These are phyloP conservation scores for Aotus griseimembra DNA, from an alignment of 2,797 vertebrate species.

Conservation along the genomic window DNA sequence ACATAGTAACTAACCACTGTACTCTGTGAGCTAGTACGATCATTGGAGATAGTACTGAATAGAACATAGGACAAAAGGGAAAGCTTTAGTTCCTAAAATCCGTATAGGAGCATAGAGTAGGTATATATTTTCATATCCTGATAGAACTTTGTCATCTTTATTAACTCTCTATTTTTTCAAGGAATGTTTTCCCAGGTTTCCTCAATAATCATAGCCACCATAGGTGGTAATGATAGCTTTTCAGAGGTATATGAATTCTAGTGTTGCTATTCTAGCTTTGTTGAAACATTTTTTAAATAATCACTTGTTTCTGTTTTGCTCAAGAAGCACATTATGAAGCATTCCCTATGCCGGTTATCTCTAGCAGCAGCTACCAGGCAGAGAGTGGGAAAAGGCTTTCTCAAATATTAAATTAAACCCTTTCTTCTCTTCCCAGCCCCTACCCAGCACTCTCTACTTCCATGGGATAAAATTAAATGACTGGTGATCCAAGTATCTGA, in stretches of 20 bases:
- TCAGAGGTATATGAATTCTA: background rate
- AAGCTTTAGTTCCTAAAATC: background rate
- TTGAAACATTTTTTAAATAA: background rate
- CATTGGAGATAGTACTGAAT: background rate
- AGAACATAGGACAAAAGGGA: background rate
- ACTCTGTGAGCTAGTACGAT: background rate
- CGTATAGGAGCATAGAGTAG: background rate
- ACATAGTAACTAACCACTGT: background rate
- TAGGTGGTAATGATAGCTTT: background rate
- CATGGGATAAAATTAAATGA: background rate
- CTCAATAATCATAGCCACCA: background rate
- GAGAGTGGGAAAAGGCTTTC: background rate
- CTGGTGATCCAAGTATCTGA: background rate
- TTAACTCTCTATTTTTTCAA: background rate
- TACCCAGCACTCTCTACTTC: background rate
- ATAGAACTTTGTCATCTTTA: background rate
- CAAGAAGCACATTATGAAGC: background rate
- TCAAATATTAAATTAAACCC: background rate
- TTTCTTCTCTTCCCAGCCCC: background rate
- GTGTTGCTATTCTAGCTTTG: background rate
- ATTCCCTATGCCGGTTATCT: background rate
- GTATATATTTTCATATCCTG: background rate
- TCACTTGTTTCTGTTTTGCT: background rate
- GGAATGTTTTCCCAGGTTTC: background rate
- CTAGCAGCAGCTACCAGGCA: background rate